These are phyloP conservation scores for Miichthys miiuy DNA, from an alignment of 2,797 vertebrate genomes.

Conservation along the genomic window DNA sequence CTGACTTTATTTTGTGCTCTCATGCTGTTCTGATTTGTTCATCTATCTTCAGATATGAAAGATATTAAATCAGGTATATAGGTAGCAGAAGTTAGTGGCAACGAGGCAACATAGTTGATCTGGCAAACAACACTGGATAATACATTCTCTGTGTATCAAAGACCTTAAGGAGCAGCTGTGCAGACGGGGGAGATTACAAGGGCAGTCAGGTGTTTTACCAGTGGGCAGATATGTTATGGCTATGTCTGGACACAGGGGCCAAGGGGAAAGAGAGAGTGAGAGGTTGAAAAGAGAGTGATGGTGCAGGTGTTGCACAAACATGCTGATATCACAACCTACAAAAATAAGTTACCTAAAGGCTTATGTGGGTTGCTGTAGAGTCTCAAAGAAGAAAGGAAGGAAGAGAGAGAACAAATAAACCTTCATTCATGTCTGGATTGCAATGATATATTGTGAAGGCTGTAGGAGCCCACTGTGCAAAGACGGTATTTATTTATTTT, in stretches of 20 bases:
- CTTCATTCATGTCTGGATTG: neutral
- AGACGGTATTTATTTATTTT: neutral
- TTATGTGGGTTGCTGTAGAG: neutral
- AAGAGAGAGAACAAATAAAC: neutral
- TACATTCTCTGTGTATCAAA: neutral
- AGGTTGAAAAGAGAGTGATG: neutral
- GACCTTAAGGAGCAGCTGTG: slow-evolving; percentile 4
- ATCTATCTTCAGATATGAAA: no score
- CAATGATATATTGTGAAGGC: neutral
- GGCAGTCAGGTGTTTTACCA: neutral
- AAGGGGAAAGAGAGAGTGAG: neutral
- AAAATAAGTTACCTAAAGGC: neutral
- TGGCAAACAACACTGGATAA: neutral
- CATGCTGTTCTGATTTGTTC: neutral
- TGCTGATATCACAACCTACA: neutral
- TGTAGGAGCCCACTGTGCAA: neutral
- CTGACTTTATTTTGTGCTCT: neutral
- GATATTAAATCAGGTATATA: neutral
- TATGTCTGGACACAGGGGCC: neutral
- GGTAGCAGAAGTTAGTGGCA: neutral
- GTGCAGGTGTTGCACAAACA: neutral
- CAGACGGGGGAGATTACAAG: neutral
- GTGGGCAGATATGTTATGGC: neutral
- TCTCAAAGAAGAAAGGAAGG: neutral
- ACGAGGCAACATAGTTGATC: neutral